Evolutionary conservation across 1,140 invertebrate species (phyloP).

Genomic region (Heliothis virescens): DNA sequence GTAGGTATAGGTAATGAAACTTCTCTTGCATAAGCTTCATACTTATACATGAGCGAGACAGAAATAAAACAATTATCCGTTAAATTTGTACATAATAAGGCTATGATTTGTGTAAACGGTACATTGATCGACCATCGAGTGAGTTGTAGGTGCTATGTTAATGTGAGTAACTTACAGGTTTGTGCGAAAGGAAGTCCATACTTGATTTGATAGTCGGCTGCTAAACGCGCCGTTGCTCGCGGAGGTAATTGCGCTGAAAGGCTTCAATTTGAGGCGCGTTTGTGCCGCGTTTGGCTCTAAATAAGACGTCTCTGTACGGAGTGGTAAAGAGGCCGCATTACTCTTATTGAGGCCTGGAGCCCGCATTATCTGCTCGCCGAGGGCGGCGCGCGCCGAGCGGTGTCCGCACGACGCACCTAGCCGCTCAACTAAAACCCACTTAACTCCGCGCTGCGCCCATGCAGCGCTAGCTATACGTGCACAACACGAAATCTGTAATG

Average conservation of each 20-base stretch:
- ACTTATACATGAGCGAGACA: neutral
- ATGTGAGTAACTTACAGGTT: conserved; percentile 61
- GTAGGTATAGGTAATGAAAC: too few relatives aligned
- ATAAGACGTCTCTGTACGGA: conserved; percentile 79
- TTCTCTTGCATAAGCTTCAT: too few relatives aligned
- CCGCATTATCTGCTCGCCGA: conserved; percentile 67
- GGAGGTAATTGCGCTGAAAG: conserved; percentile 78
- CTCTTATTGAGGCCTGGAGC: conserved; percentile 73
- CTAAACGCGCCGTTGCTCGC: conserved; percentile 66
- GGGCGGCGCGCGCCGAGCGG: conserved; percentile 49
- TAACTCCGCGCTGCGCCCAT: conserved; percentile 16
- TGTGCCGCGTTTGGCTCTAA: conserved; percentile 75
- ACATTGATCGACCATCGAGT: conserved; percentile 12
- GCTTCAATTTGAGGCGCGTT: conserved; percentile 78
- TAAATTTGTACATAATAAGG: conserved; percentile 13
- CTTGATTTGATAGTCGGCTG: conserved; percentile 68
- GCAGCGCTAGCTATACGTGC: conserved; percentile 18
- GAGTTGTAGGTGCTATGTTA: conserved; percentile 50
- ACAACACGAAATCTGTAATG: conserved; percentile 33
- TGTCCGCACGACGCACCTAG: conserved; percentile 25
- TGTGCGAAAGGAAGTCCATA: conserved; percentile 58
- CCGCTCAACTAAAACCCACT: conserved; percentile 33
- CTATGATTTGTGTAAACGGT: conserved; percentile 39
- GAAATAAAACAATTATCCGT: conserved; percentile 9
- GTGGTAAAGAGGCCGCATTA: conserved; percentile 80